These are phyloP conservation scores for Brachyhypopomus gauderio DNA, from an alignment of 2,113 vertebrate genomes.

Conservation along the genomic window DNA sequence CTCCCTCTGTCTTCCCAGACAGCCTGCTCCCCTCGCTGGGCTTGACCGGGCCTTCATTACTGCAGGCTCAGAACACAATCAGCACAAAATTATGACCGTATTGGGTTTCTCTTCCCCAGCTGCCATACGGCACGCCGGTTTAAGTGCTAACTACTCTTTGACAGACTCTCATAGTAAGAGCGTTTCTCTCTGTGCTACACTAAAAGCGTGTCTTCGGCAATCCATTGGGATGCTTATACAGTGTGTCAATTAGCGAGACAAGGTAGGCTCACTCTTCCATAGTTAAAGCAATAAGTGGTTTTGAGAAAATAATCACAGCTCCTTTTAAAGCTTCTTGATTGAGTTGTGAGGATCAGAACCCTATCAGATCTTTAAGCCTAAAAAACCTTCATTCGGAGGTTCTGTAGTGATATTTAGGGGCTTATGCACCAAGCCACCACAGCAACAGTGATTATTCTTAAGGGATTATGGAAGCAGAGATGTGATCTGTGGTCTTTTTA, in stretches of 20 bases:
- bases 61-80: slow-evolving; percentile 70
- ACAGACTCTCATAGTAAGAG: slow-evolving; percentile 11
- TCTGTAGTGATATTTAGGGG: neutral
- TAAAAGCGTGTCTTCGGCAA: slow-evolving; percentile 15
- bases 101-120: slow-evolving; percentile 45
- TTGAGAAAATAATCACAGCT: neutral
- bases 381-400: neutral
- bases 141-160: slow-evolving; percentile 39
- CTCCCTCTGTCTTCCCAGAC: slow-evolving; percentile 73
- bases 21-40: slow-evolving; percentile 56
- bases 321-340: neutral
- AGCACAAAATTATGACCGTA: slow-evolving; percentile 67
- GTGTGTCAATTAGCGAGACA: slow-evolving; percentile 27
- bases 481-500: neutral
- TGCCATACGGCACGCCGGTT: slow-evolving; percentile 42
- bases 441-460: neutral
- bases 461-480: neutral
- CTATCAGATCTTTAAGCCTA: neutral
- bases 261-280: neutral
- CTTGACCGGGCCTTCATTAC: slow-evolving; percentile 72
- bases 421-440: neutral
- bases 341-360: neutral
- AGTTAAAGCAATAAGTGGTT: slow-evolving; percentile 1
- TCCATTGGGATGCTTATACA: slow-evolving; percentile 25
- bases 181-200: neutral